Base-by-base conservation (phyloP, 1,140 invertebrate species). In the Drosophila burlai region DNA sequence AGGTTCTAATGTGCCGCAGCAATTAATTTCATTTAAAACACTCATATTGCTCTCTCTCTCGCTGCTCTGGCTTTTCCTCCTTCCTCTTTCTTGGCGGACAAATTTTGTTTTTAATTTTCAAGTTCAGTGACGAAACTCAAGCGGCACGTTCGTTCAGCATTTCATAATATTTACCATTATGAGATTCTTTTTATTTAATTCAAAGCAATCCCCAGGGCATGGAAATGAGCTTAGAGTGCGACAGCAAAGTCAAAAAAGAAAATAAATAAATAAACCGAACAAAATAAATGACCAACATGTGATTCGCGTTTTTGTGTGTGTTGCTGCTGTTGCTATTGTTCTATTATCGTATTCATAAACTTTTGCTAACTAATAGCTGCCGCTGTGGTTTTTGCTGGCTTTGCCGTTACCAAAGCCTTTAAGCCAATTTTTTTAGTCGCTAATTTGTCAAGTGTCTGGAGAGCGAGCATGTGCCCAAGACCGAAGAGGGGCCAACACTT, bases 281-380 rank as follows among this genome's bases (percentile, higher is more conserved):
- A 55, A 63, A 90, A 90, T 64, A 80, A 85, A 90, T 90, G 79
- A 62, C 65, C 75, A 74, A 58, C 85, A 90, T 90, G 85, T 90
- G 85, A 90, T 86, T 49, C 47, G 47, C 61, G 26, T 34, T 16
- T 54, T 4, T 40, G 47, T 55, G 40, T 65, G 16, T 60, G 68
- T 49, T 57, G 21, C 38, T 72, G 11, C 59, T 58, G 55, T 78
- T 66, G 34, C 55, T 45, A 38, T 45, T 76, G 60, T 63, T 61
- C 43, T 84, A 80, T 83, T 85, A 81, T 75, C 79, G 76, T 69
- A 69, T 83, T 77, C 58, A 76, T 63, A 57, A 67, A 77, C 59
- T 21, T 87, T 67, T 74, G 65, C 76, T 77, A 77, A 78, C 67
- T 67, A 69, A 71, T 68, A 73, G 74, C 54, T 50, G 38, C 34